phyloP scores from a whole-genome alignment of 2,888 invertebrate species.

The Cataglyphis cursor region DNA sequence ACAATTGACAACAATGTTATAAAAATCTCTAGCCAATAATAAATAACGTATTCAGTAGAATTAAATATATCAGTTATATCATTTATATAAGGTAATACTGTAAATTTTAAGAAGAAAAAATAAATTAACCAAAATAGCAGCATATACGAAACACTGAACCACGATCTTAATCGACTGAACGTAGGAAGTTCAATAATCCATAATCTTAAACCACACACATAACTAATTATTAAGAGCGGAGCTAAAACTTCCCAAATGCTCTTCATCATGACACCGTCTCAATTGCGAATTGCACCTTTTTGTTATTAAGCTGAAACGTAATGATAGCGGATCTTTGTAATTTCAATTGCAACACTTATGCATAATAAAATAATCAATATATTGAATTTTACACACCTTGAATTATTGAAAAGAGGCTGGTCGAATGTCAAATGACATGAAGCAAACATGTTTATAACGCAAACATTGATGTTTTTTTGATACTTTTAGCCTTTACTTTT shows the following conservation, averaged over 20 bases:
- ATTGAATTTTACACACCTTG: not conserved
- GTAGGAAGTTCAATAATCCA: not conserved
- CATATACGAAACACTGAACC: not conserved
- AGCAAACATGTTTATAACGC: not conserved
- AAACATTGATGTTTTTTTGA: not conserved
- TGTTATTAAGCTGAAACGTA: not conserved
- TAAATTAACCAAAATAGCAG: not conserved
- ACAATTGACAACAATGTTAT: not conserved
- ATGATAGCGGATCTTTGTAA: not conserved
- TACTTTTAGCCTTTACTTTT: not conserved
- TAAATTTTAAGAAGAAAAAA: not conserved
- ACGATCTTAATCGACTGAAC: not conserved
- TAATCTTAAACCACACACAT: constrained; percentile 4
- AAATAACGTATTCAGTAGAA: not conserved
- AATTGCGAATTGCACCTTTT: not conserved
- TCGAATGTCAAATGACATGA: not conserved
- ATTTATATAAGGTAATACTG: not conserved
- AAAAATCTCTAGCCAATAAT: not conserved
- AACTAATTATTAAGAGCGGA: constrained; percentile 16
- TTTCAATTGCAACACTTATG: not conserved
- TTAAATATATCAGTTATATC: not conserved
- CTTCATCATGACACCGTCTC: not conserved
- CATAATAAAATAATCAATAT: not conserved
- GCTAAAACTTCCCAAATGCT: not conserved
- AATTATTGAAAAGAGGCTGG: not conserved